Evolutionary conservation across 2,888 invertebrate species (phyloP), one percentile per base, ranked within the genome.

Genomic region (Drosophila macrospina): DNA sequence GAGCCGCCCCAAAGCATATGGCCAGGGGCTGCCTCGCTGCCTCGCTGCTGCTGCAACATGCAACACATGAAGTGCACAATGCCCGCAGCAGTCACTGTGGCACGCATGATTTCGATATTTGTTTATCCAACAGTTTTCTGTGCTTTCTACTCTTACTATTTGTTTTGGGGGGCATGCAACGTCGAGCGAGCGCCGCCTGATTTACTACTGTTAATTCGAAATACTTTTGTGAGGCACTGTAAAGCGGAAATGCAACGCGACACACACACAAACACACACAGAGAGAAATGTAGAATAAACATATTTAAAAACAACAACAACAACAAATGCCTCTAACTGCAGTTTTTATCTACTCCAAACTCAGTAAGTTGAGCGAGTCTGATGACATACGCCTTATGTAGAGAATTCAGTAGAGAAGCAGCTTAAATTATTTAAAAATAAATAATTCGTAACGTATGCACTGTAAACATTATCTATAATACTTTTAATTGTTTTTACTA

Each of bases 61-160:
- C 55, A 55, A 36, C 59, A 55, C 32, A 26, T 56, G 50, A 74
- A 74, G 69, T 69, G 73, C 54, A 61, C 74, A 66, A 64, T 61
- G 56, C 57, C 48, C 28, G 64, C 70, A 48, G 67, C 74, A 65
- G 67, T 51, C 45, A 57, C 62, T 57, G 74, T 16, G 67, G 80
- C 73, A 82, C 80, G 86, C 80, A 79, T 81, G 79, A 75, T 76
- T 82, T 63, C 61, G 69, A 69, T 81, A 74, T 81, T 86, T 81
- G 81, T 81, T 81, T 81, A 80, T 63, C 69, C 86, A 81, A 86
- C 81, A 86, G 76, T 86, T 72, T 74, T 51, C 60, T 28, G 55
- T 75, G 55, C 51, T 45, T 60, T 74, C 28, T n/a, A 50, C 50
- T 41, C n/a, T 11, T 1, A 2, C 5, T 56, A 41, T 66, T 52